Base-by-base conservation (phyloP, 64 coral and sea anemone species). In the Pocillopora damicornis region DNA sequence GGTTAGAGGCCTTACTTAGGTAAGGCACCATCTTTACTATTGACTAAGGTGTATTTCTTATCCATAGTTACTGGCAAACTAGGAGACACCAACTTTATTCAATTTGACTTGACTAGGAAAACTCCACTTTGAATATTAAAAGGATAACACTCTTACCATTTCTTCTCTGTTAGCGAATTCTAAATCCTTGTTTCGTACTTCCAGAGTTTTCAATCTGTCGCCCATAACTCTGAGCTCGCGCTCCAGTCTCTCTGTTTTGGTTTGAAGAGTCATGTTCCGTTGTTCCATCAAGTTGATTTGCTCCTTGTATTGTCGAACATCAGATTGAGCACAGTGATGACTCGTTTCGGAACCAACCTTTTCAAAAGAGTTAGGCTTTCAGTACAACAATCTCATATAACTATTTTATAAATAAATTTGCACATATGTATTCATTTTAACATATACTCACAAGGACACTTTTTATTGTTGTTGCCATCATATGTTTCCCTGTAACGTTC, bases 161-260 rank as follows among this genome's bases (percentile, higher is more conserved):
- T 85, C 81, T 18, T 85, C 81, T 14, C 81, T 73, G 38, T 42
- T 58, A 15, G 37, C 38, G 11, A 36, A 42, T n/a, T 85, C 81
- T 14, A 85, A 85, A 45, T 85, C 81, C 37, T 73, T 85, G 65
- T 85, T 85, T 15, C 81, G 81, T 75, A 59, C 76, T 81, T 96
- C 94, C 71, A 96, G 60, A 25, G 78, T 77, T 77, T 25, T 81
- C 58, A 96, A 78, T 63, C 94, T 81, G 35, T 88, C 94, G 16
- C 61, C 79, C 59, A 93, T 83, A 35, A 96, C 85, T 80, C 79
- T 96, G 5, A 96, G 63, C 59, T 96, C 94, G 63, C 92, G 80
- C 60, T 96, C 94, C 51, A 96, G 91, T 37, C 94, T 87, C 18
- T 93, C 94, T n/a, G 89, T 96, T 78, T 90, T 92, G 20, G 94